Conservation (phyloP, 2,888 invertebrate genomes). For the Lomographa bimaculata region DNA sequence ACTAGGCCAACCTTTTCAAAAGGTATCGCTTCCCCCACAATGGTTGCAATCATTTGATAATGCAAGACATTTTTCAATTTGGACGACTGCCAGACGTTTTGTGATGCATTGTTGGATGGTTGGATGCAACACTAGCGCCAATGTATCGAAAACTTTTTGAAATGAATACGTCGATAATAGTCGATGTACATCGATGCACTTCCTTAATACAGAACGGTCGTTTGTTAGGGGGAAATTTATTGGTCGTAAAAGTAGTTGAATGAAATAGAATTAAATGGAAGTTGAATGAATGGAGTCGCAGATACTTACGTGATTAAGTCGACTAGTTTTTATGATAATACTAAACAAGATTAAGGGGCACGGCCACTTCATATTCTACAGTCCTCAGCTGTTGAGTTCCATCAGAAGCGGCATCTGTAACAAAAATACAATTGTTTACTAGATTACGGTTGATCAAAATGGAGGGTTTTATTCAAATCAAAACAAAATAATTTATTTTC, state of each 20-base stretch:
- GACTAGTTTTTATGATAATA: constrained; percentile 50
- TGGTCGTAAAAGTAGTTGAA: constrained; percentile 15
- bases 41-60: constrained; percentile 57
- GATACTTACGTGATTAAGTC: constrained; percentile 55
- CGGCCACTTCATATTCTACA: constrained; percentile 66
- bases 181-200: constrained; percentile 21
- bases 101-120: constrained; percentile 58
- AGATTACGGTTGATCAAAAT: no score
- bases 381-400: constrained; percentile 40
- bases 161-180: constrained; percentile 5
- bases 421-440: no score
- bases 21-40: constrained; percentile 54
- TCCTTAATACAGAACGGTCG: constrained; percentile 11
- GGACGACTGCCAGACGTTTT: constrained; percentile 59
- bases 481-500: no score
- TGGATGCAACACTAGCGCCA: constrained; percentile 24
- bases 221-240: constrained; percentile 18
- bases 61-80: constrained; percentile 71
- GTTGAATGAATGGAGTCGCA: constrained; percentile 2
- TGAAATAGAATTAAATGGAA: constrained; percentile 6
- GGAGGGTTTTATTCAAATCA: no score
- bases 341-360: constrained; percentile 53
- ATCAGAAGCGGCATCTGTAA: constrained; percentile 61
- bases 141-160: constrained; percentile 13
- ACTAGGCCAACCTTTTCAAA: constrained; percentile 68